A percentile compares a stretch with the other conserved stretches of the same genome.
phyloP scores from a whole-genome alignment of 2,797 vertebrate species.

The Microctenopoma lineatum region DNA sequence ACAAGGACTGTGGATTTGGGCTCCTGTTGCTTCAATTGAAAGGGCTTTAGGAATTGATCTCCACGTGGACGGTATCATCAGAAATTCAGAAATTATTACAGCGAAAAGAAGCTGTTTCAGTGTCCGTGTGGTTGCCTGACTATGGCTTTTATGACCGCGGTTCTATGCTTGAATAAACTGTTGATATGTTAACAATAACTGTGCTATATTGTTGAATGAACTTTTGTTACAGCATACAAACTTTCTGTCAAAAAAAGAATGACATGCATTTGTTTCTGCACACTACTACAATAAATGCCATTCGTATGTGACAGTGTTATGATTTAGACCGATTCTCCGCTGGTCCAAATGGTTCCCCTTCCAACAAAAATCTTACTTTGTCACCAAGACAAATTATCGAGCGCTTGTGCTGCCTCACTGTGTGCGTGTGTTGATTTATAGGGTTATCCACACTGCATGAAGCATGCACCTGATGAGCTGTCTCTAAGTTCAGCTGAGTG shows the following conservation, averaged over 20 bases:
- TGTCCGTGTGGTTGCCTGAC: too few relatives aligned
- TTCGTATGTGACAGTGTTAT: not conserved
- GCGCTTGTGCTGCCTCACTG: conserved; percentile 39
- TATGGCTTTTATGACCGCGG: too few relatives aligned
- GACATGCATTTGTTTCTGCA: conserved; percentile 1
- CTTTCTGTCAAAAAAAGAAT: not conserved
- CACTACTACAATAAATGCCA: not conserved
- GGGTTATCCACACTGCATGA: conserved; percentile 53
- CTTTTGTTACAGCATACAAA: not conserved
- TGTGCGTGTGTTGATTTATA: conserved; percentile 63
- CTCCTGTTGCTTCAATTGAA: too few relatives aligned
- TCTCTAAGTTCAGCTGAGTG: conserved; percentile 56
- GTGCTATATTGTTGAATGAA: too few relatives aligned
- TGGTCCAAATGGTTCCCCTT: conserved; percentile 51
- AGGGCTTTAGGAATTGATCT: too few relatives aligned
- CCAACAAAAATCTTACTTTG: conserved; percentile 53
- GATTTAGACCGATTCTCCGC: conserved; percentile 13
- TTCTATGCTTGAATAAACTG: too few relatives aligned
- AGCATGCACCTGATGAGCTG: conserved; percentile 59
- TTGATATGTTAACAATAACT: too few relatives aligned
- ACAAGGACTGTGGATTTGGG: too few relatives aligned
- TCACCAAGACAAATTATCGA: conserved; percentile 49
- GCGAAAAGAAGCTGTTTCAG: too few relatives aligned
- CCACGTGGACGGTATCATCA: too few relatives aligned
- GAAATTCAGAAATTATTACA: too few relatives aligned